A percentile compares a stretch with the other conserved stretches of the same genome.
Evolutionary conservation across 1,140 invertebrate genomes (phyloP).

Genomic region (Magallana angulata): DNA sequence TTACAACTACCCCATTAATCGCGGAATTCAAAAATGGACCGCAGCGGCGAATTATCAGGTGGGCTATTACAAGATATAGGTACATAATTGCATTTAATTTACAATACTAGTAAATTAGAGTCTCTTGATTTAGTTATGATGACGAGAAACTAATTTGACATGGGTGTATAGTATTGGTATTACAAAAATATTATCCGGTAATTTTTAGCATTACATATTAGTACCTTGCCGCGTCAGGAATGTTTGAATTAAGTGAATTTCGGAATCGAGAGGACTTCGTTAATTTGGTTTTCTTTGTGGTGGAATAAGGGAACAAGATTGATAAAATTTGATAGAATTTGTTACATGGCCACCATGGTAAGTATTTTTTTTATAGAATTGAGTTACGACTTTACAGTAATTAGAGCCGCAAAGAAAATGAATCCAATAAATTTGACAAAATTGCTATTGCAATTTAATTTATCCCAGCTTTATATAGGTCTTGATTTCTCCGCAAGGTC

Average conservation of each 20-base stretch:
- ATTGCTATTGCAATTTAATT: slow-evolving; percentile 35
- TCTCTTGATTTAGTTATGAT: slow-evolving; percentile 21
- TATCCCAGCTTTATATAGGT: slow-evolving; percentile 1
- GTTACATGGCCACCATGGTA: neutral
- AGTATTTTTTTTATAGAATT: slow-evolving; percentile 40
- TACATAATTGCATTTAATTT: slow-evolving; percentile 58
- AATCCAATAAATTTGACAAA: slow-evolving; percentile 26
- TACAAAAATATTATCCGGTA: neutral
- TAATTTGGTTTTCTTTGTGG: slow-evolving; percentile 36
- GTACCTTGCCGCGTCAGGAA: neutral
- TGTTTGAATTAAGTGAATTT: slow-evolving; percentile 60
- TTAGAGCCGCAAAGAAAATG: neutral
- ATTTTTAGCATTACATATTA: neutral
- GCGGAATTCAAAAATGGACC: slow-evolving; percentile 58
- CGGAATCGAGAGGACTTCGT: slow-evolving; percentile 44
- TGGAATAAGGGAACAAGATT: slow-evolving; percentile 53
- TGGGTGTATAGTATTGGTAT: neutral
- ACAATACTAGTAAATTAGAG: slow-evolving; percentile 58
- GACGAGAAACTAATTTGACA: neutral
- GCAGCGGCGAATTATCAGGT: slow-evolving; percentile 53
- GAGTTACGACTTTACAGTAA: neutral
- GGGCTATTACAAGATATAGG: slow-evolving; percentile 53
- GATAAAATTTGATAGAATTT: slow-evolving; percentile 46
- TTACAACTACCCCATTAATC: slow-evolving; percentile 56
- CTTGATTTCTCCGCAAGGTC: slow-evolving; percentile 13